Conservation (phyloP, 2,888 invertebrate species). For the Schizotus pectinicornis region DNA sequence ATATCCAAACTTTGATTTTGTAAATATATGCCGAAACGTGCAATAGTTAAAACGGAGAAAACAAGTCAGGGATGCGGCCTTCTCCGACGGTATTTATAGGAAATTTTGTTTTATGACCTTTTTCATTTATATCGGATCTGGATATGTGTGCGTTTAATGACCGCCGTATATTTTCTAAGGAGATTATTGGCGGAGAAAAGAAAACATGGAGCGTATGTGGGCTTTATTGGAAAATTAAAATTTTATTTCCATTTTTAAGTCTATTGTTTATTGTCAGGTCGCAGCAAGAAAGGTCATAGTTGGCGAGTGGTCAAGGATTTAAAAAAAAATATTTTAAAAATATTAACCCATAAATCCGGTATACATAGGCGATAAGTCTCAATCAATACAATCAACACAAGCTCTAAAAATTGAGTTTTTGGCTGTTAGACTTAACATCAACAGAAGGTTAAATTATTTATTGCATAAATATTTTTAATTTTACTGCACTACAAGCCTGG, state of each 20-base stretch:
- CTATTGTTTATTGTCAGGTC: slow-evolving; percentile 12
- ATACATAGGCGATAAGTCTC: too few species aligned
- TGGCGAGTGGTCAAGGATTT: too few species aligned
- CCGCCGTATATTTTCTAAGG: slow-evolving; percentile 25
- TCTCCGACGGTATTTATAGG: slow-evolving; percentile 32
- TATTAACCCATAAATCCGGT: too few species aligned
- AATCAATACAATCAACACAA: too few species aligned
- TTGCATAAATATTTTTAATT: too few species aligned
- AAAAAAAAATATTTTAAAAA: too few species aligned
- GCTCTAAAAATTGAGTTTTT: too few species aligned
- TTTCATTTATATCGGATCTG: slow-evolving; percentile 27
- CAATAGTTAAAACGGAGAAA: slow-evolving; percentile 4
- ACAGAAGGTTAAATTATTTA: too few species aligned
- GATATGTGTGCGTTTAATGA: slow-evolving; percentile 28
- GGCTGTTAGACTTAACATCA: too few species aligned
- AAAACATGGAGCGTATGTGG: slow-evolving; percentile 24
- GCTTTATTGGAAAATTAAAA: slow-evolving; percentile 23
- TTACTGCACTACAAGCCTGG: too few species aligned
- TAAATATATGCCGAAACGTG: slow-evolving; percentile 22
- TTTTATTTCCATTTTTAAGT: slow-evolving; percentile 21
- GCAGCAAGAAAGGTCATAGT: too few species aligned
- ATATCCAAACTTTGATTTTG: slow-evolving; percentile 21
- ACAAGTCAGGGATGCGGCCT: slow-evolving; percentile 31
- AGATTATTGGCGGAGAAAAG: slow-evolving; percentile 17
- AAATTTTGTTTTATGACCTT: slow-evolving; percentile 31